Percentiles rank a stretch among this genome's conserved stretches.
Evolutionary conservation across 1,140 invertebrate species (phyloP).

Genomic region (Ganaspis sp.): DNA sequence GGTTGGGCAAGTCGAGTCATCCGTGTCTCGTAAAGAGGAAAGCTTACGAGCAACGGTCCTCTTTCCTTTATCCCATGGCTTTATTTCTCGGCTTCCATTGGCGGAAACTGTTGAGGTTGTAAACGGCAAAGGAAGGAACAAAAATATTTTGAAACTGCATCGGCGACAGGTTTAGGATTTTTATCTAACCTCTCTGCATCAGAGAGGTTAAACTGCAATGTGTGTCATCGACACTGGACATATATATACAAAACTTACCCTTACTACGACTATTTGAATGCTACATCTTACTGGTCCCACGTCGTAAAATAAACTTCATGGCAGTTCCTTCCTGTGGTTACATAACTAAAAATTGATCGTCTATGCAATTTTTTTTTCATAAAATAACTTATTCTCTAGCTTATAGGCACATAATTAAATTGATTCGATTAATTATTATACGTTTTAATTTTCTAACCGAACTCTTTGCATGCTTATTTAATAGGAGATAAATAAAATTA

Average conservation of each 20-base stretch:
- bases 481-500: too few relatives aligned
- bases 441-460: too few relatives aligned
- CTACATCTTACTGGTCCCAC: background rate
- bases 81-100: slow-evolving; percentile 66
- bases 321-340: too few relatives aligned
- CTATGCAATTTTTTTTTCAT: too few relatives aligned
- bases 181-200: background rate
- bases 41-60: slow-evolving; percentile 73
- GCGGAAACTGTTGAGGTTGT: slow-evolving; percentile 55
- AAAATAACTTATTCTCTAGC: too few relatives aligned
- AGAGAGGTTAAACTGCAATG: background rate
- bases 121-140: slow-evolving; percentile 59
- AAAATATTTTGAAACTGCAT: slow-evolving; percentile 41
- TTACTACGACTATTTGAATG: background rate
- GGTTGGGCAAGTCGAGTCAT: slow-evolving; percentile 70
- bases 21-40: slow-evolving; percentile 73
- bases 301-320: too few relatives aligned
- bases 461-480: too few relatives aligned
- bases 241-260: background rate
- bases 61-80: slow-evolving; percentile 67
- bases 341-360: too few relatives aligned
- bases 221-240: background rate
- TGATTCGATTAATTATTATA: too few relatives aligned
- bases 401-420: too few relatives aligned
- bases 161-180: slow-evolving; percentile 10